Conservation (phyloP, 2,888 invertebrate species). For the Microctonus brassicae region DNA sequence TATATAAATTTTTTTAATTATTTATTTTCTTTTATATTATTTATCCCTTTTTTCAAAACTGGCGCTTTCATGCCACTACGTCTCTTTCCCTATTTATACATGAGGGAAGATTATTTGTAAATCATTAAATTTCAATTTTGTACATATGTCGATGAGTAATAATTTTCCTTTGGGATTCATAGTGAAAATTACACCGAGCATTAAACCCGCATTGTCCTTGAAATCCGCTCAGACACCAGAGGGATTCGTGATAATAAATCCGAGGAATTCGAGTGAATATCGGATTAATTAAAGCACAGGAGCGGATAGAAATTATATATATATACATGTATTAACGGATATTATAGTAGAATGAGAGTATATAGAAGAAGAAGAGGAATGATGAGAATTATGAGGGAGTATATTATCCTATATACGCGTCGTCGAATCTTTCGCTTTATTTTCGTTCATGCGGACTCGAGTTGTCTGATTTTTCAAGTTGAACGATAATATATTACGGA, state of each 20-base stretch:
- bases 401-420: conserved; percentile 21
- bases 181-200: neutral
- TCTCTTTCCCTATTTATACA: too few relatives aligned
- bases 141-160: neutral
- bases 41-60: too few relatives aligned
- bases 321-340: neutral
- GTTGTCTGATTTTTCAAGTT: conserved; percentile 15
- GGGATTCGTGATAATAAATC: neutral
- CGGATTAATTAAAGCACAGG: conserved; percentile 23
- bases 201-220: neutral
- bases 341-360: conserved; percentile 7
- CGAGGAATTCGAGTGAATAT: conserved; percentile 25
- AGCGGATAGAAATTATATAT: conserved; percentile 1
- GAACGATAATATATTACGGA: neutral
- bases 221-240: neutral
- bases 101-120: too few relatives aligned
- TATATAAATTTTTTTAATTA: too few relatives aligned
- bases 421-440: neutral
- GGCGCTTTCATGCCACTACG: too few relatives aligned
- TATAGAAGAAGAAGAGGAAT: neutral
- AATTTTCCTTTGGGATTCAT: neutral
- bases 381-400: conserved; percentile 22
- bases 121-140: neutral
- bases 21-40: too few relatives aligned
- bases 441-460: neutral